A percentile compares a stretch with the other conserved stretches of the same genome.
Evolutionary conservation across 2,797 vertebrate genomes (phyloP).

Genomic region (Sebastes iracundus): DNA sequence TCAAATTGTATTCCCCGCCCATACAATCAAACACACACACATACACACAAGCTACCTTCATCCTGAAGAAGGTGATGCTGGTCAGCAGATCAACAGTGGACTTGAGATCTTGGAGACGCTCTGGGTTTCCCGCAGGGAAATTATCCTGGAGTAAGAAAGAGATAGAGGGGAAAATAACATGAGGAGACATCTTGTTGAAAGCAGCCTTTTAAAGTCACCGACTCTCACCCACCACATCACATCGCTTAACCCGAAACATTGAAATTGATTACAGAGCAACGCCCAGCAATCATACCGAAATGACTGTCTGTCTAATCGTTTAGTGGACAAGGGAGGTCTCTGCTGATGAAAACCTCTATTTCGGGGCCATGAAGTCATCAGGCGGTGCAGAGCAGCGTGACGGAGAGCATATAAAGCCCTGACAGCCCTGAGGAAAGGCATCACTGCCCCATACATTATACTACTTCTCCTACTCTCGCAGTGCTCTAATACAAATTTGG

Average conservation of each 20-base stretch:
- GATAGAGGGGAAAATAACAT: conserved; percentile 20
- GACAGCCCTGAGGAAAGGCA: conserved; percentile 63
- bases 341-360: conserved; percentile 73
- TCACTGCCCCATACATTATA: conserved; percentile 60
- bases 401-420: conserved; percentile 70
- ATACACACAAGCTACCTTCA: conserved; percentile 87
- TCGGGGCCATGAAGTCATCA: conserved; percentile 80
- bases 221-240: conserved; percentile 28
- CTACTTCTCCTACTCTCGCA: conserved; percentile 44
- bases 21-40: neutral
- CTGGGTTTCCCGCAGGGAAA: conserved; percentile 93
- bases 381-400: conserved; percentile 71
- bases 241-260: conserved; percentile 47
- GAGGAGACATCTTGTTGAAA: conserved; percentile 16
- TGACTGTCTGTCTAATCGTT: conserved; percentile 74
- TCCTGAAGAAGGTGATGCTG: conserved; percentile 97
- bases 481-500: conserved; percentile 30
- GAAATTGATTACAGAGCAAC: conserved; percentile 68
- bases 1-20: neutral
- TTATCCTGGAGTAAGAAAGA: conserved; percentile 86
- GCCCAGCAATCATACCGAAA: conserved; percentile 73
- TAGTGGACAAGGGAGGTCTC: conserved; percentile 73
- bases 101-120: conserved; percentile 95
- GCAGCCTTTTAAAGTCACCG: conserved; percentile 9
- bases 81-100: conserved; percentile 97